Evolutionary conservation across 2,113 vertebrate species (phyloP), one percentile per base, ranked within the genome.

Genomic region (Pycnonotus jocosus): DNA sequence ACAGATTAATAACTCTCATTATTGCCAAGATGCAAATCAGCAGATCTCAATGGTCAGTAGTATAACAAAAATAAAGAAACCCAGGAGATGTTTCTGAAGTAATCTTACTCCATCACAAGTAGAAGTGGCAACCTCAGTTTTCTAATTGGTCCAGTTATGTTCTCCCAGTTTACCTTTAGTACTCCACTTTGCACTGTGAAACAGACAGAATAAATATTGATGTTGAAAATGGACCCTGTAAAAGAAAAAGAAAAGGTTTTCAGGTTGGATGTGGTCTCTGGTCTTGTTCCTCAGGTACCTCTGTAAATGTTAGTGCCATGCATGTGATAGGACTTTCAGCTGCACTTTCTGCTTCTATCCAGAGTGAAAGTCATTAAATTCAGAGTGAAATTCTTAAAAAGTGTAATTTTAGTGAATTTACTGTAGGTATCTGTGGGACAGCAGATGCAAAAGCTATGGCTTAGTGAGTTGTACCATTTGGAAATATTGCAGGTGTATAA

Each of bases 221-320:
- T 42, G 19, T 9, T 79, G 71, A 82, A 37, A 85, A 71, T 47
- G 9, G 6, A n/a, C 3, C 7, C 3, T 4, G 1, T 35, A 8
- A n/a, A 28, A 18, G 23, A 37, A 40, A 38, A 33, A 12, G 25
- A 47, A 11, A 74, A 47, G 2, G 0, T 3, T 51, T 78, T 66
- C 40, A 31, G 7, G 7, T 18, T n/a, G 25, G 8, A 15, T 33
- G 12, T 21, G 4, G 8, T 50, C 12, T 81, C 19, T 72, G 57
- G 6, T 57, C 15, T 73, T 77, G 8, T 28, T 76, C n/a, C 14
- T 65, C 20, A 16, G 9, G n/a, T 44, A 72, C 4, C 10, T 81
- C 19, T 64, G 13, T 72, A 72, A 44, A 61, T 44, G 16, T 25
- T 45, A 71, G 12, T 0, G 2, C 9, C 9, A 22, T 1, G 0